Evolutionary conservation across 1,140 invertebrate species (phyloP).

Genomic region (Drosophila repleta): DNA sequence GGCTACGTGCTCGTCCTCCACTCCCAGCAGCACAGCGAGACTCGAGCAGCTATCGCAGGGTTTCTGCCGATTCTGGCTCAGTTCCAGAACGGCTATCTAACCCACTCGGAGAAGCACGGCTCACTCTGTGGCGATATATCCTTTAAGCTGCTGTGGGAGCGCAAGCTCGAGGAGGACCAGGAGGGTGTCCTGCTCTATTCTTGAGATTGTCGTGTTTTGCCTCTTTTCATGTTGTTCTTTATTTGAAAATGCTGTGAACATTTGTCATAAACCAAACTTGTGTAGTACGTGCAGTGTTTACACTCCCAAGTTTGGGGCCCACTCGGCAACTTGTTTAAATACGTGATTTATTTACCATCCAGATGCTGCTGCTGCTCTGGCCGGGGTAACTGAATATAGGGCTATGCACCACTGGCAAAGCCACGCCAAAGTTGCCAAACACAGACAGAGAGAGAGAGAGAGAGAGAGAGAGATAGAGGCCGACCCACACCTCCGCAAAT

Average conservation of each 20-base stretch:
- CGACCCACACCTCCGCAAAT: constrained; percentile 30
- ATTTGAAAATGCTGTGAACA: constrained; percentile 48
- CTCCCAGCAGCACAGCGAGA: constrained; percentile 48
- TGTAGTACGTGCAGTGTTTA: constrained; percentile 75
- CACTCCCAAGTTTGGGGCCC: constrained; percentile 61
- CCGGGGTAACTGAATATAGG: constrained; percentile 25
- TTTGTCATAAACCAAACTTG: constrained; percentile 80
- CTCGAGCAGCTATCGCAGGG: constrained; percentile 41
- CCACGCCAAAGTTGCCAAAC: constrained; percentile 56
- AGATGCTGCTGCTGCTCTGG: constrained; percentile 48
- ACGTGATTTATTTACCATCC: constrained; percentile 78
- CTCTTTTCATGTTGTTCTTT: constrained; percentile 15
- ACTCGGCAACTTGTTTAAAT: constrained; percentile 77
- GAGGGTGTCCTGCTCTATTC: constrained; percentile 52
- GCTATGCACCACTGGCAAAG: constrained; percentile 33
- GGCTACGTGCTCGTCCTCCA: constrained; percentile 56
- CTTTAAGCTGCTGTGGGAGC: constrained; percentile 63
- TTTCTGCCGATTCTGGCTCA: constrained; percentile 55
- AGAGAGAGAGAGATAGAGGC: background rate
- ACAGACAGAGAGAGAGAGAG: constrained; percentile 26
- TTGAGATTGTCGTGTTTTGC: constrained; percentile 11
- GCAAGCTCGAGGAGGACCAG: constrained; percentile 51
- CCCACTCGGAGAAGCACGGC: constrained; percentile 21
- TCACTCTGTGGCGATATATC: constrained; percentile 36
- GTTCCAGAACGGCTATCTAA: constrained; percentile 47